These are phyloP conservation scores for Drosophila nr. medialis DNA, from an alignment of 2,888 invertebrate species.

Conservation along the genomic window DNA sequence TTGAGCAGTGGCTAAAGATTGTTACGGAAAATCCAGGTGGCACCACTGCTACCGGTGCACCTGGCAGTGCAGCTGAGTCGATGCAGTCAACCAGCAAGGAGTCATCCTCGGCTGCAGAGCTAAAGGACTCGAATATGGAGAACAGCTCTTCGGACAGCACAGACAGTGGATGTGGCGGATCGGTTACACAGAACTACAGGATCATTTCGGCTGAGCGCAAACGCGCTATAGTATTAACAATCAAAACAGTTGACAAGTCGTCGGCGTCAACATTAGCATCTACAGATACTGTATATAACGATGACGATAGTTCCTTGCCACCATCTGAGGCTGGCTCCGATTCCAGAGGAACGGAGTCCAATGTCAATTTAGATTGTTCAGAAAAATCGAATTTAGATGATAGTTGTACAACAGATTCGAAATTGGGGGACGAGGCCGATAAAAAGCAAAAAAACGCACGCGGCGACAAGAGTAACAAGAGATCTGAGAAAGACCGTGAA, in stretches of 20 bases:
- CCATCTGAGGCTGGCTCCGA: constrained; percentile 49
- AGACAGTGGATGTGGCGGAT: constrained; percentile 83
- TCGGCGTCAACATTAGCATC: constrained; percentile 39
- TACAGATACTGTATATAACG: constrained; percentile 41
- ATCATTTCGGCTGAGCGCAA: constrained; percentile 81
- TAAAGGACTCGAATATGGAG: constrained; percentile 51
- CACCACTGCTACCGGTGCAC: constrained; percentile 17
- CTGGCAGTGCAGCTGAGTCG: constrained; percentile 19
- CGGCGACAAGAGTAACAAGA: constrained; percentile 66
- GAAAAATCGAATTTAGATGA: constrained; percentile 81
- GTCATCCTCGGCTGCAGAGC: constrained; percentile 15
- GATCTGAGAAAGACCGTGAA: constrained; percentile 82
- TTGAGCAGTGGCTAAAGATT: constrained; percentile 95
- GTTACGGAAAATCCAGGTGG: constrained; percentile 90
- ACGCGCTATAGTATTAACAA: constrained; percentile 84
- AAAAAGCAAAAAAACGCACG: constrained; percentile 68
- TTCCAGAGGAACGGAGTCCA: constrained; percentile 51
- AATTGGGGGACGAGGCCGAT: constrained; percentile 66
- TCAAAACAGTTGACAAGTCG: constrained; percentile 84
- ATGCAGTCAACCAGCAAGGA: constrained; percentile 12
- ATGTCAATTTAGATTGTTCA: constrained; percentile 47
- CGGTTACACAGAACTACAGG: constrained; percentile 60
- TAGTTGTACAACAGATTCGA: constrained; percentile 53
- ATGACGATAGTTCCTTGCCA: constrained; percentile 73
- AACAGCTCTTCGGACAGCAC: constrained; percentile 78